Conservation (phyloP, 2,113 vertebrate species). For the Sinocyclocheilus anshuiensis region DNA sequence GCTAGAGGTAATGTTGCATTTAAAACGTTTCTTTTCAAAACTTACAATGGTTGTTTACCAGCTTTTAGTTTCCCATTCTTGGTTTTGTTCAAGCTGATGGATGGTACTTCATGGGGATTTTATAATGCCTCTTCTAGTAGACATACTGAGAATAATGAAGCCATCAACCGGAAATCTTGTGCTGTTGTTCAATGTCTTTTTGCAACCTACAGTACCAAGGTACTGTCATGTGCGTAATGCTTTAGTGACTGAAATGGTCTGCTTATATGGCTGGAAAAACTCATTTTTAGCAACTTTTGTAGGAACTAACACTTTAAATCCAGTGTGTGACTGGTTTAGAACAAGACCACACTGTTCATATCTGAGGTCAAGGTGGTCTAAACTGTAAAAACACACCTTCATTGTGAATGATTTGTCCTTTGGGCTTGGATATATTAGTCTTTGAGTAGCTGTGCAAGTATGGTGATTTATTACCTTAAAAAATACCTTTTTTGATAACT, state of each 20-base stretch:
- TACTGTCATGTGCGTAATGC: background rate
- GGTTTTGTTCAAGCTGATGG: constrained; percentile 1
- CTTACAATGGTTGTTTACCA: background rate
- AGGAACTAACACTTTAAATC: background rate
- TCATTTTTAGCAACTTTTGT: background rate
- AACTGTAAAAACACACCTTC: background rate
- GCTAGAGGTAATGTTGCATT: constrained; percentile 37
- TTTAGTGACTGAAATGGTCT: background rate
- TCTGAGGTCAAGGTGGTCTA: background rate
- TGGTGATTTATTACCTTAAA: background rate
- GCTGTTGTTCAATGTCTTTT: background rate
- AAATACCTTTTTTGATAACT: background rate
- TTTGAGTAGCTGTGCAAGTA: background rate
- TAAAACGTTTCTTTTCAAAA: constrained; percentile 22
- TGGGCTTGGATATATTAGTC: background rate
- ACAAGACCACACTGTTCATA: background rate
- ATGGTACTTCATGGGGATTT: constrained; percentile 7
- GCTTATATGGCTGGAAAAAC: background rate
- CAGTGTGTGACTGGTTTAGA: background rate
- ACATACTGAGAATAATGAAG: constrained; percentile 15
- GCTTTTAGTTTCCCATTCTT: constrained; percentile 14
- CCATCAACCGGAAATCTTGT: background rate
- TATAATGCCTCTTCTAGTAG: background rate
- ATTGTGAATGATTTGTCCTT: background rate
- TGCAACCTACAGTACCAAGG: background rate